Percentiles rank a stretch among this genome's conserved stretches.
These are phyloP conservation scores for Acanthurus tractus DNA, from an alignment of 2,797 vertebrate species.

Conservation along the genomic window DNA sequence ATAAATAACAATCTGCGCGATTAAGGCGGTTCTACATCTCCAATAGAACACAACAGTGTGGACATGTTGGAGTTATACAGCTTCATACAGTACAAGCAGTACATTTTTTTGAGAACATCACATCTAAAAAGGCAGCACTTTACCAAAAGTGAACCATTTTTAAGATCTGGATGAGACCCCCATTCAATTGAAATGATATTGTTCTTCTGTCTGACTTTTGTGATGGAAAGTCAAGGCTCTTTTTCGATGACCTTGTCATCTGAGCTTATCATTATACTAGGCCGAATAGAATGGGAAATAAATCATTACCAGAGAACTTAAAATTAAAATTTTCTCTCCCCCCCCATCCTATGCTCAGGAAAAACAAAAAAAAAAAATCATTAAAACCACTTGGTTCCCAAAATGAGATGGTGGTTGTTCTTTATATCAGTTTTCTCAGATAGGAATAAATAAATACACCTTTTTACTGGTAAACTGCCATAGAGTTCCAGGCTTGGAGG, in stretches of 20 bases:
- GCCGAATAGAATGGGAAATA: slow-evolving; percentile 59
- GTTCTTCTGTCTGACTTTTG: slow-evolving; percentile 46
- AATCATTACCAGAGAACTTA: slow-evolving; percentile 49
- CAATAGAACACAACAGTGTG: slow-evolving; percentile 84
- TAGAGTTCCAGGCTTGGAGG: slow-evolving; percentile 72
- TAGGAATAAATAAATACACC: slow-evolving; percentile 88
- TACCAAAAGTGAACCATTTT: slow-evolving; percentile 74
- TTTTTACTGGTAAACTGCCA: slow-evolving; percentile 82
- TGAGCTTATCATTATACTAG: slow-evolving; percentile 63
- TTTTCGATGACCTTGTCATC: slow-evolving; percentile 49
- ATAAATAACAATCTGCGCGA: slow-evolving; percentile 86
- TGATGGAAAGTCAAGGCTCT: slow-evolving; percentile 41
- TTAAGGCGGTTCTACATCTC: slow-evolving; percentile 89
- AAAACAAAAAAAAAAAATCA: slow-evolving; percentile 37
- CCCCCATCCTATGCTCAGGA: slow-evolving; percentile 35
- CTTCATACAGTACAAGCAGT: slow-evolving; percentile 85
- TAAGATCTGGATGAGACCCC: slow-evolving; percentile 62
- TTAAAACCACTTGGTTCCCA: slow-evolving; percentile 67
- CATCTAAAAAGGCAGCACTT: slow-evolving; percentile 76
- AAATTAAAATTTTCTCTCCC: slow-evolving; percentile 32
- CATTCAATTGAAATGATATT: slow-evolving; percentile 62
- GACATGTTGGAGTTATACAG: slow-evolving; percentile 82
- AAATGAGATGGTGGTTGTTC: slow-evolving; percentile 65
- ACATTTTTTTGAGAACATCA: slow-evolving; percentile 72
- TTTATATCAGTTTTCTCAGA: slow-evolving; percentile 81